Base-by-base conservation (phyloP, 2,797 vertebrate species). In the Falco biarmicus region DNA sequence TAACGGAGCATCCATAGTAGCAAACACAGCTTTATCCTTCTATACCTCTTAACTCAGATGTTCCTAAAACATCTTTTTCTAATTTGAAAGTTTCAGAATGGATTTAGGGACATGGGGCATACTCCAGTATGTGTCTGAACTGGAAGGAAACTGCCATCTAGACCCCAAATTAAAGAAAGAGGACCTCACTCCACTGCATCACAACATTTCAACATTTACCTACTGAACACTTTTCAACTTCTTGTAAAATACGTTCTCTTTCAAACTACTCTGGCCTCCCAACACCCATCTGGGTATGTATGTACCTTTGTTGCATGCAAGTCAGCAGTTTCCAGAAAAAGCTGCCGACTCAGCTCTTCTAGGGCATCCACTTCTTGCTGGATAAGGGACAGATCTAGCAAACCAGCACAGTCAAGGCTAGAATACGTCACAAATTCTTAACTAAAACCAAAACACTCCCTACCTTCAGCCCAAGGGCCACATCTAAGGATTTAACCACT, bases 301-400 rank as follows among this genome's bases (percentile, higher is more conserved):
- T 22, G 82, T 97, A 99, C 99, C 99, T 99, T 99, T 64, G 99
- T 99, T 68, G 99, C 98, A 95, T 99, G 99, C n/a, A 99, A 98
- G 94, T 99, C 99, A 73, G 99, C 99, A 24, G 99, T 99, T 98
- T 99, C 99, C 79, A 99, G 98, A 95, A 99, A 99, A 92, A 99
- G 99, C 93, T 99, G 99, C 47, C 99, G 98, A 97, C 99, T 99
- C 91, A 99, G 95, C 96, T 99, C 99, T 98, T 99, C 99, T 59
- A 99, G 96, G 86, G 99, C 99, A 96, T 99, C 99, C 31, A 99
- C 99, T 96, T 99, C 99, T 97, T 99, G 99, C 97, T 99, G 99
- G 96, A 99, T 99, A 96, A 99, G 97, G 88, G 98, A 99, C 74
- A 99, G 98, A 98, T 99, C 99, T 99, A 98, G 92, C 84, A 91